phyloP scores from a whole-genome alignment of 2,797 vertebrate genomes.

The Labroides dimidiatus region DNA sequence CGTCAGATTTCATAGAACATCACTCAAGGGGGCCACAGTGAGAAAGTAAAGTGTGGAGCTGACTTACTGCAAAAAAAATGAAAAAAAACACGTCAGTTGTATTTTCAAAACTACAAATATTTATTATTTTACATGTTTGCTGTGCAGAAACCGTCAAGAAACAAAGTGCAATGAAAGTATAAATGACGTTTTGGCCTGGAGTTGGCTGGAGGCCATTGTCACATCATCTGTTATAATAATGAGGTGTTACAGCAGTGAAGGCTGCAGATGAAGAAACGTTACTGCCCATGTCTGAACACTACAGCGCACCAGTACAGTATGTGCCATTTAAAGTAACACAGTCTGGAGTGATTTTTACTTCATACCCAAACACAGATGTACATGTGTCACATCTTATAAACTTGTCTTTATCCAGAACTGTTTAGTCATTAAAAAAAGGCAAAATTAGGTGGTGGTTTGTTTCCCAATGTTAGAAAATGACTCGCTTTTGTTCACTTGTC shows the following conservation, averaged over 20 bases:
- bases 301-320: slow-evolving; percentile 33
- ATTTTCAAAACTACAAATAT: slow-evolving; percentile 32
- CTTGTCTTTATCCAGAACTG: slow-evolving; percentile 35
- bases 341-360: slow-evolving; percentile 36
- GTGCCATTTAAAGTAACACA: slow-evolving; percentile 47
- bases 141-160: slow-evolving; percentile 22
- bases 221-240: slow-evolving; percentile 56
- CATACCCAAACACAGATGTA: slow-evolving; percentile 53
- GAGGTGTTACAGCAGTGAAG: slow-evolving; percentile 34
- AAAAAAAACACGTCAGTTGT: background rate
- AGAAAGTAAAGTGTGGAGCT: too few species aligned
- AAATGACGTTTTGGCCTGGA: slow-evolving; percentile 30
- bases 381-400: slow-evolving; percentile 12
- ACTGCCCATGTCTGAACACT: slow-evolving; percentile 21
- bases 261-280: slow-evolving; percentile 38
- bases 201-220: slow-evolving; percentile 37
- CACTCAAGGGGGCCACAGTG: too few species aligned
- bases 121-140: slow-evolving; percentile 33
- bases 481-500: slow-evolving; percentile 50
- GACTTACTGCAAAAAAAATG: background rate
- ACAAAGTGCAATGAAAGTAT: slow-evolving; percentile 22
- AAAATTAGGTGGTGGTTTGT: slow-evolving; percentile 19
- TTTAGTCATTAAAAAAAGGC: background rate
- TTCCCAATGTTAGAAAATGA: slow-evolving; percentile 25
- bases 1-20: too few species aligned